A percentile compares a stretch with the other conserved stretches of the same genome.
phyloP scores from a whole-genome alignment of 2,888 invertebrate genomes.

The Vanessa cardui region DNA sequence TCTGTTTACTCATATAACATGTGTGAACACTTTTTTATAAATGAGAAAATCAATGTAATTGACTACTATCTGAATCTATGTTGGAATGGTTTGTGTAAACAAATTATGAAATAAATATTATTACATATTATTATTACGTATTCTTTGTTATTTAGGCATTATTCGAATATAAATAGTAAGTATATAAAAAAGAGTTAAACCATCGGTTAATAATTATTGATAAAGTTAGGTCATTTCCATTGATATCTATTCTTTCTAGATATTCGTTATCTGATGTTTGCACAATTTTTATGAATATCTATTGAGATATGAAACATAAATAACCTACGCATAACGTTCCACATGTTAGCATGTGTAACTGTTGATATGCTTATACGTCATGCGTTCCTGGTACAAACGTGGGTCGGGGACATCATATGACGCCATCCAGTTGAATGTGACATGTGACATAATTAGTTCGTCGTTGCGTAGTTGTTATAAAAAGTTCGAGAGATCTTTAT shows the following conservation, averaged over 20 bases:
- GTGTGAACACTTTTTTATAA: background rate
- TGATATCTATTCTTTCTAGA: too few species aligned
- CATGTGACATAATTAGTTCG: slow-evolving; percentile 8
- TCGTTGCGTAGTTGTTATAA: background rate
- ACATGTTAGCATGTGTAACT: slow-evolving; percentile 38
- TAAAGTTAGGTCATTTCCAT: too few species aligned
- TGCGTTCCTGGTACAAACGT: slow-evolving; percentile 62
- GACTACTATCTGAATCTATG: too few species aligned
- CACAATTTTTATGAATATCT: slow-evolving; percentile 20
- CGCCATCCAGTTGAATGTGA: slow-evolving; percentile 58
- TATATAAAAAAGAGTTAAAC: too few species aligned
- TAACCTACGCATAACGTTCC: slow-evolving; percentile 39
- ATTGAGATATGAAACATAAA: too few species aligned
- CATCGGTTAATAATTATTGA: too few species aligned
- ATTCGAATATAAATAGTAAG: background rate
- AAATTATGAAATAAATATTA: too few species aligned
- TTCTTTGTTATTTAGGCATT: too few species aligned
- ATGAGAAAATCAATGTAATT: too few species aligned
- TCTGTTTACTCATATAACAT: slow-evolving; percentile 12
- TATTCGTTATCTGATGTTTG: slow-evolving; percentile 1
- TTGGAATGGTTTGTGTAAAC: too few species aligned
- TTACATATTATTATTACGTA: too few species aligned
- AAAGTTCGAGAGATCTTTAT: background rate
- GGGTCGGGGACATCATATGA: slow-evolving; percentile 64
- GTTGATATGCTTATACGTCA: slow-evolving; percentile 35